phyloP scores from a whole-genome alignment of 2,797 vertebrate genomes.

The Thamnophis elegans region DNA sequence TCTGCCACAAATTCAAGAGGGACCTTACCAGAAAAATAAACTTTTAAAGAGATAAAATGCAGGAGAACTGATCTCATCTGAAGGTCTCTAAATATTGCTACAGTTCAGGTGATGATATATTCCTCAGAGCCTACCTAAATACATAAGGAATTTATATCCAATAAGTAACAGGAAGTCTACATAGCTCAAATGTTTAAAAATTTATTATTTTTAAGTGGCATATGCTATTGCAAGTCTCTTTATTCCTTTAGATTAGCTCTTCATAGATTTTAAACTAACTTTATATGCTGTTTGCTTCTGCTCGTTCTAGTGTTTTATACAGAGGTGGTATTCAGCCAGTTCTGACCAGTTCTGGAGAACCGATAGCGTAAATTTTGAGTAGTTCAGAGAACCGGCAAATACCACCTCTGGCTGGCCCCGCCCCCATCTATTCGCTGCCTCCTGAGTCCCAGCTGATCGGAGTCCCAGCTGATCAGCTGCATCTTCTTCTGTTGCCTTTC shows the following conservation, averaged over 20 bases:
- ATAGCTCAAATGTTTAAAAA: background rate
- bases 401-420: too few species aligned
- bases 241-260: background rate
- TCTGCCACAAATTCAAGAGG: too few species aligned
- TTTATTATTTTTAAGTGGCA: background rate
- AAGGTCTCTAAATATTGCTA: background rate
- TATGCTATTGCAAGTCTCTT: background rate
- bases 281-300: background rate
- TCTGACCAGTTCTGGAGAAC: too few species aligned
- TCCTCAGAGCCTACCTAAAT: background rate
- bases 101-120: background rate
- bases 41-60: background rate
- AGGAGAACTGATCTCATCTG: background rate
- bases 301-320: background rate
- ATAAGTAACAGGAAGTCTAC: background rate
- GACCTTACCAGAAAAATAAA: background rate
- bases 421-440: too few species aligned
- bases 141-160: background rate
- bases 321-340: too few species aligned
- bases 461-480: too few species aligned
- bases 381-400: too few species aligned
- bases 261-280: background rate
- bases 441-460: too few species aligned
- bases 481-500: too few species aligned
- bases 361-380: too few species aligned